phyloP scores from a whole-genome alignment of 2,797 vertebrate genomes.

The Alca torda region DNA sequence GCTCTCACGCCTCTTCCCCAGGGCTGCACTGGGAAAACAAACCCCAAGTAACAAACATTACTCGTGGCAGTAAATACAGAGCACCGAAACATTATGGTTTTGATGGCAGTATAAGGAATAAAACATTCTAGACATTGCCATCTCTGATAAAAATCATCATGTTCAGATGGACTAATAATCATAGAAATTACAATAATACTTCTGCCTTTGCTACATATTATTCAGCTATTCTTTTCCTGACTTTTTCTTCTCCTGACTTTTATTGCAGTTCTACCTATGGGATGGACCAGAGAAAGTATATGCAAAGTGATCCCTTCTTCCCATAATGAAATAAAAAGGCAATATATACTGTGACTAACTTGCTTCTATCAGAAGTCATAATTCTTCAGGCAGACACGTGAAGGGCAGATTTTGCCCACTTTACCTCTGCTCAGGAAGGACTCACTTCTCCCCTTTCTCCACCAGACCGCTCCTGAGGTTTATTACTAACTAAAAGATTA shows the following conservation, averaged over 20 bases:
- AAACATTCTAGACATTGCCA: not conserved
- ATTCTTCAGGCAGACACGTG: not conserved
- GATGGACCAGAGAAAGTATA: not conserved
- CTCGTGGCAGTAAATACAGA: not conserved
- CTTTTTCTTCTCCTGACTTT: not conserved
- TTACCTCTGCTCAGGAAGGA: not conserved
- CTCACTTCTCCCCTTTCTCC: not conserved
- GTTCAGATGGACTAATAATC: not conserved
- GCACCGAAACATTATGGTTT: not conserved
- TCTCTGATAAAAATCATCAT: not conserved
- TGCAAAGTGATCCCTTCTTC: not conserved
- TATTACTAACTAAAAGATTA: constrained; percentile 11
- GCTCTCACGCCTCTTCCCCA: not conserved
- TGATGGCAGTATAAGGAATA: not conserved
- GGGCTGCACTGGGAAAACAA: not conserved
- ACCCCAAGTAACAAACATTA: not conserved
- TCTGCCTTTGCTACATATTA: not conserved
- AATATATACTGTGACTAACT: not conserved
- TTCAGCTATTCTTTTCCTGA: not conserved
- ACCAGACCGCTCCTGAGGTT: not conserved
- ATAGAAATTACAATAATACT: not conserved
- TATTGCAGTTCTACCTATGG: not conserved
- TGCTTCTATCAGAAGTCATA: not conserved
- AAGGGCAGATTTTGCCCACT: not conserved
- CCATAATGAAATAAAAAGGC: not conserved